These are phyloP conservation scores for Cloeon dipterum DNA, from an alignment of 2,888 invertebrate genomes.

Conservation along the genomic window DNA sequence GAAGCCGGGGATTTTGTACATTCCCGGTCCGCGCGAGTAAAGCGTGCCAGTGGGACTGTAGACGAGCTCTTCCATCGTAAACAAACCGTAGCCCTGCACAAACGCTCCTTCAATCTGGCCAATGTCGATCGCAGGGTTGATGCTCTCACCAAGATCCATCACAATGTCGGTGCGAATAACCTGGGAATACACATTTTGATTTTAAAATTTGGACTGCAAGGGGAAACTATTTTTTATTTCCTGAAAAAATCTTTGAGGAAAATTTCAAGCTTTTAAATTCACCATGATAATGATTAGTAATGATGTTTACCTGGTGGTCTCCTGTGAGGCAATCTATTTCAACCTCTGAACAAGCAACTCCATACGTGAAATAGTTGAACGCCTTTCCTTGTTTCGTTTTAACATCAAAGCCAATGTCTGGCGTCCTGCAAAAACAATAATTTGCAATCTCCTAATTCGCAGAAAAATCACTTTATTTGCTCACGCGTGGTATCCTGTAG, in stretches of 20 bases:
- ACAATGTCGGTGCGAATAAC: constrained; percentile 78
- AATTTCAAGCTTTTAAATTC: too few species aligned
- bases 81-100: constrained; percentile 82
- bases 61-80: constrained; percentile 71
- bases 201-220: too few species aligned
- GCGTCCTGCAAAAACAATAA: constrained; percentile 25
- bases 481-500: constrained; percentile 51
- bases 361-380: constrained; percentile 71
- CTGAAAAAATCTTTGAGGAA: not conserved
- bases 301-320: constrained; percentile 44
- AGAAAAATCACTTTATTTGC: constrained; percentile 5
- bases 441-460: constrained; percentile 2
- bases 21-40: constrained; percentile 73
- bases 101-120: constrained; percentile 94
- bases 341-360: constrained; percentile 67
- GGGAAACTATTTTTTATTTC: too few species aligned
- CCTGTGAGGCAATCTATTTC: constrained; percentile 89
- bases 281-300: not conserved
- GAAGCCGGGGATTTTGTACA: constrained; percentile 85
- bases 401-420: constrained; percentile 46
- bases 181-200: constrained; percentile 14
- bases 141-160: constrained; percentile 87
- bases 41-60: constrained; percentile 64
- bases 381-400: constrained; percentile 42
- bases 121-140: constrained; percentile 91